Evolutionary conservation across 92 coral and sea anemone species (phyloP), one percentile per base, ranked within the genome.

Genomic region (Umimayanthus kanabou): DNA sequence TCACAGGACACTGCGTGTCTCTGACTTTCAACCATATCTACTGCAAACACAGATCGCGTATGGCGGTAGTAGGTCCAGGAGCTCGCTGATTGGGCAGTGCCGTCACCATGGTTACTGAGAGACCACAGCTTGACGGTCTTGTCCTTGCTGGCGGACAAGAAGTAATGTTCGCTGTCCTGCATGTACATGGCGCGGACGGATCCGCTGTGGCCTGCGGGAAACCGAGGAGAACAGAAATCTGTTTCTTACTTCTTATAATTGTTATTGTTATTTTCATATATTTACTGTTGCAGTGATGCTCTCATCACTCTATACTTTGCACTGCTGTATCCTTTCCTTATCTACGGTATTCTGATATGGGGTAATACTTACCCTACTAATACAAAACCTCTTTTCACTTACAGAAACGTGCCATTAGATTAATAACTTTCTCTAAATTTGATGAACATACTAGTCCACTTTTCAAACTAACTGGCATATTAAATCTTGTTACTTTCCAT

Each of bases 101-200:
- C 99, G 72, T 93, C 99, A 89, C 99, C 99, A 88, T 97, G 99
- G 95, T 97, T 97, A 89, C 97, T 97, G 13, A 97, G 99, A 10
- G 94, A 94, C 99, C 99, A 97, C 71, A 97, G 88, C 74, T 97
- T 97, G 88, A 97, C 99, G 75, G 99, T 97, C 87, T 93, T 97
- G 89, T 97, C 99, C 74, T 92, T 93, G 55, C 99, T 97, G 33
- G 98, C 98, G 9, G 99, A 97, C 81, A 97, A 88, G 85, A 97
- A 95, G 89, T 91, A 91, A 84, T 97, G 98, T 40, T 97, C 99
- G 28, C 98, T 97, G 92, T 95, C 99, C 84, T 97, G 99, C 50
- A 95, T 91, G 88, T 90, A 94, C 75, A 97, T 76, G 37, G 98
- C 96, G 40, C 96, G 94, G 4, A 95, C 98, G 0, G 96, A 92